phyloP scores from a whole-genome alignment of 1,140 invertebrate genomes.

The Drosophila auraria region DNA sequence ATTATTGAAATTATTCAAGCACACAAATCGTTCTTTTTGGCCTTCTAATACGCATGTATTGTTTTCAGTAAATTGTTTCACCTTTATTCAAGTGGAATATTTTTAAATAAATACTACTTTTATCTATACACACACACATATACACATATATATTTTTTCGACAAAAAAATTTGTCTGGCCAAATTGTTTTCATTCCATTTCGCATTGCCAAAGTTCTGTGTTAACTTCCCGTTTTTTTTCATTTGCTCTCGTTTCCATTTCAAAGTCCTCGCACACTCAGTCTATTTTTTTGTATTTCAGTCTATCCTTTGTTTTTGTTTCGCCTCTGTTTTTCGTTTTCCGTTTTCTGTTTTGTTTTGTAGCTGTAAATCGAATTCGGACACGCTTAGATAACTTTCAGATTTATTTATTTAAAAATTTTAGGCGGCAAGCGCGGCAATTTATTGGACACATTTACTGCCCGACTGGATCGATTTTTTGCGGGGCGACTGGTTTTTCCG shows the following conservation, averaged over 20 bases:
- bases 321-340: constrained; percentile 3
- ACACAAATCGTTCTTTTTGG: background rate
- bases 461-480: constrained; percentile 16
- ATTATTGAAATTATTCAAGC: background rate
- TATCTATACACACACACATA: background rate
- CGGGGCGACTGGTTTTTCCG: background rate
- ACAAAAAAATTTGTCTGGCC: constrained; percentile 13
- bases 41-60: background rate
- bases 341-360: constrained; percentile 34
- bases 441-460: constrained; percentile 52
- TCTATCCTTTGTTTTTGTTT: constrained; percentile 11
- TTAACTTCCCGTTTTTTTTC: constrained; percentile 10
- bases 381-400: constrained; percentile 75
- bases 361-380: constrained; percentile 72
- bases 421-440: constrained; percentile 49
- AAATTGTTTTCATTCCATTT: constrained; percentile 43
- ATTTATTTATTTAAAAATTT: constrained; percentile 76
- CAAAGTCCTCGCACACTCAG: constrained; percentile 18
- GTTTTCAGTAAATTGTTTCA: background rate
- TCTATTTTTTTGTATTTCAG: constrained; percentile 20
- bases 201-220: constrained; percentile 25
- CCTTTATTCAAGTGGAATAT: constrained; percentile 4
- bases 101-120: constrained; percentile 19
- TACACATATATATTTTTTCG: background rate
- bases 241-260: constrained; percentile 23